phyloP scores from a whole-genome alignment of 2,113 vertebrate genomes.

The Anolis carolinensis region DNA sequence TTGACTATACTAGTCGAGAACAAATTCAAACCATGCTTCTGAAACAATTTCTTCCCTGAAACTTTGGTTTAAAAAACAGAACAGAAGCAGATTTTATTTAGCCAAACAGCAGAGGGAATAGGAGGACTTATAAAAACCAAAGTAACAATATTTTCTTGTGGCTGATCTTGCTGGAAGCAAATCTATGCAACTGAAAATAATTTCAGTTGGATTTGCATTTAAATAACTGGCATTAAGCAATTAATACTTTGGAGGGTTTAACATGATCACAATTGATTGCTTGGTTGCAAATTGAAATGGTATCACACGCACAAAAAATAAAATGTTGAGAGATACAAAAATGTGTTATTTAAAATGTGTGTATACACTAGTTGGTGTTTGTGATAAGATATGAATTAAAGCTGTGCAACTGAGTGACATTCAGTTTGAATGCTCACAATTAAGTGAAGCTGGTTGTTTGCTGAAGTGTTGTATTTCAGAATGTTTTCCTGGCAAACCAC shows the following conservation, averaged over 20 bases:
- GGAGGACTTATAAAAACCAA: slow-evolving; percentile 23
- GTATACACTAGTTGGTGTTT: slow-evolving; percentile 35
- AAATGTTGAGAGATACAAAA: slow-evolving; percentile 31
- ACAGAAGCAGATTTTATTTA: neutral
- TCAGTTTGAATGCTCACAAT: slow-evolving; percentile 57
- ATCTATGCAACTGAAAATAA: slow-evolving; percentile 30
- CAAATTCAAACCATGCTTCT: neutral
- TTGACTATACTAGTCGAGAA: neutral
- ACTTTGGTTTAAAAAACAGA: neutral
- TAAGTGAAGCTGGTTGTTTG: slow-evolving; percentile 50
- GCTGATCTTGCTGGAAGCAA: slow-evolving; percentile 24
- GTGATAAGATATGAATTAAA: slow-evolving; percentile 52
- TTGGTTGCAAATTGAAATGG: slow-evolving; percentile 25
- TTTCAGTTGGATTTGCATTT: slow-evolving; percentile 9
- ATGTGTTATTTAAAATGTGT: slow-evolving; percentile 53
- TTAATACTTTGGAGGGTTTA: slow-evolving; percentile 39
- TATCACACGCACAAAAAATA: slow-evolving; percentile 5
- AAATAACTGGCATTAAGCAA: slow-evolving; percentile 48
- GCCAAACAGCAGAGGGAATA: slow-evolving; percentile 2
- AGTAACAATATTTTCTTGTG: slow-evolving; percentile 27
- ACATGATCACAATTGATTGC: slow-evolving; percentile 41
- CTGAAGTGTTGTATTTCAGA: slow-evolving; percentile 49
- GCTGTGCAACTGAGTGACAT: slow-evolving; percentile 55
- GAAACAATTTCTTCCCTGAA: neutral
- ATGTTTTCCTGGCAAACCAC: slow-evolving; percentile 40